Evolutionary conservation across 2,113 vertebrate genomes (phyloP), one percentile per base, ranked within the genome.

Genomic region (Notothenia coriiceps): DNA sequence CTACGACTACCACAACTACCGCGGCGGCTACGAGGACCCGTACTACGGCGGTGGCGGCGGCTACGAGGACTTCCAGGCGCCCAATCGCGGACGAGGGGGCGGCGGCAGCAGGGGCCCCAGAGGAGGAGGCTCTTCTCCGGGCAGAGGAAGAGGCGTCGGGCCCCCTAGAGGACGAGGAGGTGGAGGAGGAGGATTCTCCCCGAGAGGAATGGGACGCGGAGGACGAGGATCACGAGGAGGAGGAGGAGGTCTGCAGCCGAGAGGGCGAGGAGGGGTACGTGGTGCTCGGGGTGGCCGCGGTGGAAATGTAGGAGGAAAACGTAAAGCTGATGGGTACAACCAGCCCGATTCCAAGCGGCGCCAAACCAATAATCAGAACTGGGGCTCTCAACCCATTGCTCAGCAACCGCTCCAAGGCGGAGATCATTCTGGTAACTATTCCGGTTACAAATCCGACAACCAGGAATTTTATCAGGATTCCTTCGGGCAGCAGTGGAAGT

Each of bases 381-480:
- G 98, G 98, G 98, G 98, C 96, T 98, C 98, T 93, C 97, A 98
- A 96, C 98, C 98, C 95, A 99, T 99, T 96, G 97, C 97, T 94
- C 98, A 99, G 97, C 98, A 99, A 94, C 98, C 98, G 94, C 97
- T 99, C 94, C 98, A 98, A 94, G 97, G 97, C 94, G 97, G 96
- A 94, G 97, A 98, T 94, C 96, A 97, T 96, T 96, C 97, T 96
- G 97, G 97, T 98, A 98, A 97, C 97, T 98, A 99, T 97, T 91
- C 91, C 54, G 97, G 96, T 97, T 99, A 99, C 97, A 98, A 97
- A 97, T 97, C 97, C 96, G 97, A 98, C 96, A 97, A 96, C 96
- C 97, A 98, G 95, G 98, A 99, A 92, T 99, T 99, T 96, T 98
- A 99, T 98, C 98, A 98, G 97, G 97, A 99, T 98, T 98, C 97